Evolutionary conservation across 2,888 invertebrate species (phyloP), one percentile per base, ranked within the genome.

Genomic region (Brachylomia viminalis): DNA sequence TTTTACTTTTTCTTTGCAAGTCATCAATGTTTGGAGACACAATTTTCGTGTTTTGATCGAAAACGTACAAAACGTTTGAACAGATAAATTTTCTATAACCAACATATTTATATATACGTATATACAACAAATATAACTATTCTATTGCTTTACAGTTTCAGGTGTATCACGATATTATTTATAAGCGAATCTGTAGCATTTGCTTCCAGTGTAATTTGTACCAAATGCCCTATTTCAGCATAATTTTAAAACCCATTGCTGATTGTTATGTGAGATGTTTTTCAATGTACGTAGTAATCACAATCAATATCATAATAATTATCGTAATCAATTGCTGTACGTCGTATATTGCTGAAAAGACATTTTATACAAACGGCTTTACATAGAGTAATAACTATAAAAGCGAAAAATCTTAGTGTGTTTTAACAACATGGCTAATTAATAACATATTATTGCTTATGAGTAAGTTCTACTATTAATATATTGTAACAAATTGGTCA

Each of bases 141-240:
- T 83, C 90, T 92, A 93, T 93, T 93, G 92, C 91, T 92, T 91
- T 89, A 87, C 82, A 86, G 79, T 91, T 90, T 88, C 87, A 81
- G 80, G 68, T 83, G 80, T 89, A 90, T 90, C 87, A 89, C 87
- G 79, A 81, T 76, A 73, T 77, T 72, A 75, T 76, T 74, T 74
- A 49, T 49, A 20, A 33, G 47, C 56, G 52, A 70, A 76, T 75
- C 38, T 77, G 80, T 76, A 69, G 82, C 66, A 73, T 82, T 75
- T 75, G 47, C 75, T 79, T 83, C 59, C 17, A 75, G 49, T 62
- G 30, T 73, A 70, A 54, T 17, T 15, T 71, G 13, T 38, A 68
- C 20, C 47, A 30, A 54, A 33, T 38, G 61, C 13, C 30, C 2
- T 27, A 69, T 13, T 38, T 17, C 52, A 76, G 58, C 30, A 42